Base-by-base conservation (phyloP, 2,888 invertebrate species). In the Crioceris asparagi region DNA sequence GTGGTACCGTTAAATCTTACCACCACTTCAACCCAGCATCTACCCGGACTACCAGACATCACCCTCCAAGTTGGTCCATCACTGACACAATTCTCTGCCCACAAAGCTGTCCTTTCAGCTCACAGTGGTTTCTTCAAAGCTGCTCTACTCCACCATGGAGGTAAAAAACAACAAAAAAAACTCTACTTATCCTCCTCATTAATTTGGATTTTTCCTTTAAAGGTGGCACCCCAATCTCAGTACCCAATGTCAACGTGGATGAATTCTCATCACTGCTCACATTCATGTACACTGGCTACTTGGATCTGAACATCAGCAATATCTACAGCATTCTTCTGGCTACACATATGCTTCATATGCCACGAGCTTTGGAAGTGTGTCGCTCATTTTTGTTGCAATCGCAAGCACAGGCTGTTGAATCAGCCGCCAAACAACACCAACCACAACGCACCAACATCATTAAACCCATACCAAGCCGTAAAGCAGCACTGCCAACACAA, bases 111-210 rank as follows among this genome's bases (percentile, higher is more conserved):
- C 8, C 59, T 83, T 18, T 71, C 76, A 18, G 71, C 75, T 35
- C 79, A 82, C 57, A 80, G 80, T 54, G 82, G 80, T 17, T 82
- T 79, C 55, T 68, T 83, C 53, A 75, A 79, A 46, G 77, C 79
- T 2, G 69, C 77, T n/a, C 64, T 80, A 34, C 35, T 50, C 11
- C 60, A 58, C 41, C 57, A 62, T 32, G 47, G 56, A 49, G 62
- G 62, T 63, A 51, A 42, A 15, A n/a, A n/a, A n/a, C n/a, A n/a
- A n/a, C n/a, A n/a, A n/a, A n/a, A n/a, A n/a, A n/a, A n/a, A n/a
- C n/a, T n/a, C n/a, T n/a, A n/a, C n/a, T n/a, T n/a, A n/a, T n/a
- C n/a, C n/a, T n/a, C n/a, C n/a, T n/a, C n/a, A n/a, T n/a, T n/a
- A n/a, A n/a, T n/a, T n/a, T n/a, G n/a, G n/a, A n/a, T n/a, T n/a